phyloP scores from a whole-genome alignment of 2,113 vertebrate species.

The Hymenochirus boettgeri region DNA sequence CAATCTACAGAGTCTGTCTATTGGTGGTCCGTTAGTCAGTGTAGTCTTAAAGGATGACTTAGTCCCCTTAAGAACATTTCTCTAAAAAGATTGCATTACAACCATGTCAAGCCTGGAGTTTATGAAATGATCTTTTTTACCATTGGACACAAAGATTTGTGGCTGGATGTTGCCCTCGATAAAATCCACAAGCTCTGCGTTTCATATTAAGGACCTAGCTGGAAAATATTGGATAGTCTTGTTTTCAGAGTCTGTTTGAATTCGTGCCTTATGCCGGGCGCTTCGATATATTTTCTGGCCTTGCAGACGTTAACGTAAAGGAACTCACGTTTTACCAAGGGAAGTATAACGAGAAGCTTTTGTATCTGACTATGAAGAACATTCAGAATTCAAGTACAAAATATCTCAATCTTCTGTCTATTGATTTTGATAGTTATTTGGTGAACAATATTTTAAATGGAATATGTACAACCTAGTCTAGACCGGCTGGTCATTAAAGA shows the following conservation, averaged over 20 bases:
- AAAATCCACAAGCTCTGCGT: conserved; percentile 48
- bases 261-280: conserved; percentile 66
- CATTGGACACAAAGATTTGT: conserved; percentile 60
- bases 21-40: conserved; percentile 65
- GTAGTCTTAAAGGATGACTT: conserved; percentile 60
- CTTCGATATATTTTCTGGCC: conserved; percentile 62
- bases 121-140: conserved; percentile 66
- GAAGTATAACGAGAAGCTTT: conserved; percentile 77
- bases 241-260: conserved; percentile 76
- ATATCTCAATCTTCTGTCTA: conserved; percentile 60
- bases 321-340: conserved; percentile 70
- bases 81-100: conserved; percentile 65
- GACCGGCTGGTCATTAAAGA: conserved; percentile 64
- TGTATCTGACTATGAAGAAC: conserved; percentile 66
- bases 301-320: conserved; percentile 49
- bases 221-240: conserved; percentile 60
- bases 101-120: conserved; percentile 54
- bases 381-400: conserved; percentile 54
- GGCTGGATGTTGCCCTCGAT: conserved; percentile 71
- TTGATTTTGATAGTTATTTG: conserved; percentile 77
- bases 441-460: conserved; percentile 46
- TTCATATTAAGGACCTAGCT: conserved; percentile 64
- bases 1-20: conserved; percentile 58
- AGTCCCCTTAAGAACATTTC: conserved; percentile 50
- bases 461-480: conserved; percentile 52